Evolutionary conservation across 2,797 vertebrate species (phyloP), one percentile per base, ranked within the genome.

Genomic region (Setipinna tenuifilis): DNA sequence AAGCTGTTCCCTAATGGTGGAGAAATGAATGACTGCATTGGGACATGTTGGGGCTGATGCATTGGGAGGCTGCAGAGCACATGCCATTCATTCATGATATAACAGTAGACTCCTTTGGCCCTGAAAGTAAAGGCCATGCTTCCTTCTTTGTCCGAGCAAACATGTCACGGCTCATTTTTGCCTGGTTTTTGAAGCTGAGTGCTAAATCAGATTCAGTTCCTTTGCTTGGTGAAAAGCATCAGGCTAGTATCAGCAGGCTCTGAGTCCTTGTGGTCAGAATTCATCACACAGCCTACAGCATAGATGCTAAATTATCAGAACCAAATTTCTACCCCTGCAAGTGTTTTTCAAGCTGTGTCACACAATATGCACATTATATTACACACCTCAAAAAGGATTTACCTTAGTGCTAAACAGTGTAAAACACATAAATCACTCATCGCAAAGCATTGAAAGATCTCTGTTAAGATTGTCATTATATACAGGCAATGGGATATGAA

Each of bases 51-150:
- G 44, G 25, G 10, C 23, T 58, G 23, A 25, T 71, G 62, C 44
- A 14, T 35, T n/a, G 7, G 11, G 6, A 46, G 59, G 16, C 58
- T 44, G 68, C 57, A 16, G 41, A 84, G 35, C n/a, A n/a, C 65
- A 57, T 7, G n/a, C 54, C 28, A 17, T 28, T 2, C 14, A 16
- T 0, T 23, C 19, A 23, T 59, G 11, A 41, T 9, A 23, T 21
- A 46, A 6, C 54, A 82, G 78, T 50, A n/a, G 10, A 41, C 78
- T 28, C 58, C 59, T 65, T 31, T 86, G 57, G 57, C 41, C 35
- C 6, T 25, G 71, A 44, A 17, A 78, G 68, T 75, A 25, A 75
- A 41, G 71, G 71, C 35, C 71, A 44, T 44, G 71, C 35, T 19
- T 31, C 44, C 71, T 17, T 44, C 71, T 78, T 21, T 35, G 9